Percentiles rank a stretch among this genome's conserved stretches.
Evolutionary conservation across 30 jellyfish, hydroid and myxozoan genomes (phyloP).

Genomic region (Haliclystus octoradiatus): DNA sequence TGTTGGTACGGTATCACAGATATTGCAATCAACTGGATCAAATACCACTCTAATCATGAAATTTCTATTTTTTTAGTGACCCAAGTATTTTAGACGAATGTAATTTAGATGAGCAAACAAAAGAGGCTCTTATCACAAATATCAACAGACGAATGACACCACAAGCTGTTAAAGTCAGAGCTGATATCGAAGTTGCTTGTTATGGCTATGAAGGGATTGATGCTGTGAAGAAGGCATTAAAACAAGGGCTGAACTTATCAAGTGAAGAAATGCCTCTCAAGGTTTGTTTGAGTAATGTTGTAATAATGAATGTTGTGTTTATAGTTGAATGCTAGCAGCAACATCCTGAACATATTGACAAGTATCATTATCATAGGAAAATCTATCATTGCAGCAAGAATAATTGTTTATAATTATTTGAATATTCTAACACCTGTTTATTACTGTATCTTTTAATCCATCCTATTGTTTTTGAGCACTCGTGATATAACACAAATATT

Average conservation of each 20-base stretch:
- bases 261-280: slow-evolving; percentile 85
- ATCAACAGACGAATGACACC: slow-evolving; percentile 94
- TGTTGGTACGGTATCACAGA: not conserved
- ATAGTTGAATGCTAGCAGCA: not conserved
- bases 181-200: slow-evolving; percentile 94
- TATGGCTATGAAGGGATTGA: slow-evolving; percentile 97
- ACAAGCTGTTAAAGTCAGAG: slow-evolving; percentile 83
- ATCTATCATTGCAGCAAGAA: not conserved
- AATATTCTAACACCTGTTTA: too few relatives aligned
- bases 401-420: too few relatives aligned
- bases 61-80: slow-evolving; percentile 62
- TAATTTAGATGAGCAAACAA: slow-evolving; percentile 53
- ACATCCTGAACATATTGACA: too few relatives aligned
- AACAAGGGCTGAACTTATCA: slow-evolving; percentile 69
- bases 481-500: too few relatives aligned
- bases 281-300: slow-evolving; percentile 22
- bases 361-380: not conserved
- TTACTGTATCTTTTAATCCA: too few relatives aligned
- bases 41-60: too few relatives aligned
- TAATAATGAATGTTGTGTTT: too few relatives aligned
- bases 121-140: slow-evolving; percentile 57
- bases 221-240: slow-evolving; percentile 90
- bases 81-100: slow-evolving; percentile 92
- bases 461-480: too few relatives aligned
- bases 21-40: not conserved